These are phyloP conservation scores for Chymomyza costata DNA, from an alignment of 1,140 invertebrate genomes.

Conservation along the genomic window DNA sequence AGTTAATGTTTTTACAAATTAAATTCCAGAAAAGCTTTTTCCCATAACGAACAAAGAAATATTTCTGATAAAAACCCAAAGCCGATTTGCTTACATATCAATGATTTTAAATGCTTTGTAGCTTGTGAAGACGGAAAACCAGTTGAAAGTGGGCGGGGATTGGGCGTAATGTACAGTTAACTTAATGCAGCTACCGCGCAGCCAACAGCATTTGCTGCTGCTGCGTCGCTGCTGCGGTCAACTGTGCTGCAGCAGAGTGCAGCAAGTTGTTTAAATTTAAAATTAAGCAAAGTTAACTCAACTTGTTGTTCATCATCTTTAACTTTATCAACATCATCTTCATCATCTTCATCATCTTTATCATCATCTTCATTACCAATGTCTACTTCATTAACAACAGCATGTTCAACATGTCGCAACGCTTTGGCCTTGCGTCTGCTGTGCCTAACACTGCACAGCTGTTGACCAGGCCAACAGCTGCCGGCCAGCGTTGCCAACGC, in stretches of 20 bases:
- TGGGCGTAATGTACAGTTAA: neutral
- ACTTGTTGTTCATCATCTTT: slow-evolving; percentile 5
- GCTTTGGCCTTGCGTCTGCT: slow-evolving; percentile 24
- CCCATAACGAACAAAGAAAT: slow-evolving; percentile 60
- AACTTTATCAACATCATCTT: slow-evolving; percentile 3
- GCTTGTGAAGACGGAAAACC: slow-evolving; percentile 66
- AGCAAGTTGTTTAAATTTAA: neutral
- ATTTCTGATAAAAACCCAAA: too few species aligned
- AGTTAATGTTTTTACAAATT: slow-evolving; percentile 55
- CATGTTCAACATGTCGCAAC: too few species aligned
- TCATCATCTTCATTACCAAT: neutral
- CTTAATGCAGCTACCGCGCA: slow-evolving; percentile 64
- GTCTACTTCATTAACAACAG: neutral
- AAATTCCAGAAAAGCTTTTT: slow-evolving; percentile 68
- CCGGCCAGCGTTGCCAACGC: slow-evolving; percentile 48
- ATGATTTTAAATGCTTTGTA: too few species aligned
- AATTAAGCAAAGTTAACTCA: slow-evolving; percentile 12
- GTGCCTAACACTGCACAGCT: slow-evolving; percentile 9
- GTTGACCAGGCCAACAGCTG: slow-evolving; percentile 4
- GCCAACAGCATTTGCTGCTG: slow-evolving; percentile 31
- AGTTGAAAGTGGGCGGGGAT: slow-evolving; percentile 44
- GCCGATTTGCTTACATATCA: slow-evolving; percentile 14
- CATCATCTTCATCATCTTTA: neutral
- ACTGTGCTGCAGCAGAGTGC: slow-evolving; percentile 7
- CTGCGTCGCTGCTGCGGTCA: slow-evolving; percentile 10